Percentiles rank a stretch among this genome's conserved stretches.
These are phyloP conservation scores for Amazona vittata DNA, from an alignment of 2,113 vertebrate species.

Conservation along the genomic window DNA sequence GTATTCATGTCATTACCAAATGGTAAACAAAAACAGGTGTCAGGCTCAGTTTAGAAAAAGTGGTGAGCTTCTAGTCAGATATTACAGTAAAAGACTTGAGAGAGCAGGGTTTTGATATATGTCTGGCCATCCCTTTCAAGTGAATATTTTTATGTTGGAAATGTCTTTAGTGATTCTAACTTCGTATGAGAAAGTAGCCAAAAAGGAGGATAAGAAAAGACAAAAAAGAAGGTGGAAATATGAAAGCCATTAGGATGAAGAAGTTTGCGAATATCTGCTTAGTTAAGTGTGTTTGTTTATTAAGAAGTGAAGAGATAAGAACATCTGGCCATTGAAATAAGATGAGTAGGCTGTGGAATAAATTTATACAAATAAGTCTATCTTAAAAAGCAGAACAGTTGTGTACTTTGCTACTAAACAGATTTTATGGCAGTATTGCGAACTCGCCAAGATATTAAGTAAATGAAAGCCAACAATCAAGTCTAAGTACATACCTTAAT, in stretches of 20 bases:
- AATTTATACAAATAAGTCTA: constrained; percentile 61
- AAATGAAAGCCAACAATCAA: constrained; percentile 66
- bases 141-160: neutral
- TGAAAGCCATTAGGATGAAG: neutral
- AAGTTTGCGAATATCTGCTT: constrained; percentile 9
- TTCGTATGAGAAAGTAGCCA: neutral
- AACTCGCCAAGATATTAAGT: constrained; percentile 61
- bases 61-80: constrained; percentile 37
- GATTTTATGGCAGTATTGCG: constrained; percentile 34
- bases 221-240: neutral
- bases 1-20: constrained; percentile 55
- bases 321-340: constrained; percentile 68
- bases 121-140: neutral
- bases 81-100: neutral
- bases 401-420: constrained; percentile 61
- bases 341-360: constrained; percentile 54
- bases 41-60: constrained; percentile 34
- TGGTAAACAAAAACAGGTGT: constrained; percentile 66
- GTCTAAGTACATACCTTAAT: constrained; percentile 61
- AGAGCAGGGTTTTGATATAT: neutral
- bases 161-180: neutral
- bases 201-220: neutral
- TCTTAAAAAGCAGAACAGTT: constrained; percentile 57
- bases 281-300: constrained; percentile 50
- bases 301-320: constrained; percentile 56